Percentiles rank a stretch among this genome's conserved stretches.
Evolutionary conservation across 2,113 vertebrate species (phyloP).

Genomic region (Equus quagga): DNA sequence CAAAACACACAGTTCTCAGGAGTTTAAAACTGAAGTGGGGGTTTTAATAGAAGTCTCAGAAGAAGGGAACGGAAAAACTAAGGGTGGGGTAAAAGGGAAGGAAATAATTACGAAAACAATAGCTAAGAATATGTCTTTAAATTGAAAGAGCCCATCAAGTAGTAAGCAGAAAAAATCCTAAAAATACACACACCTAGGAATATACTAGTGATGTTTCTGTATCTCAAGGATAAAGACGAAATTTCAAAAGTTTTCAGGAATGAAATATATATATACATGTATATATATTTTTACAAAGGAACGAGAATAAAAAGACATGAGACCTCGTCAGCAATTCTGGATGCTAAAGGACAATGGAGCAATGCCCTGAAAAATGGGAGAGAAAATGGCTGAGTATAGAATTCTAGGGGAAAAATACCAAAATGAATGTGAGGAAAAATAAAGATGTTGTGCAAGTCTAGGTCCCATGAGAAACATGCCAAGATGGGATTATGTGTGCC

Average conservation of each 20-base stretch:
- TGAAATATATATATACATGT: not conserved
- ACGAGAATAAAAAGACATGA: not conserved
- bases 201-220: slow-evolving; percentile 35
- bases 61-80: not conserved
- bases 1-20: not conserved
- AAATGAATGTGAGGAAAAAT: not conserved
- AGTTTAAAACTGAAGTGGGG: not conserved
- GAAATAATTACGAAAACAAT: not conserved
- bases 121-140: not conserved
- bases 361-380: not conserved
- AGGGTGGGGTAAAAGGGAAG: not conserved
- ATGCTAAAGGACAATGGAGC: not conserved
- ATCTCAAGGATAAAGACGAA: slow-evolving; percentile 6
- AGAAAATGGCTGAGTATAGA: not conserved
- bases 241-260: slow-evolving; percentile 53
- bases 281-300: slow-evolving; percentile 18
- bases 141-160: not conserved
- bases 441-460: not conserved
- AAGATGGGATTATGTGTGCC: not conserved
- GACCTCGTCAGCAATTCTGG: not conserved
- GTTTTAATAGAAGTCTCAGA: not conserved
- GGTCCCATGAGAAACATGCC: not conserved
- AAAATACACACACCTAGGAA: slow-evolving; percentile 2
- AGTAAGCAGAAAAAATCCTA: slow-evolving; percentile 26
- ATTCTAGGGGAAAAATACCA: not conserved